Evolutionary conservation across 2,113 vertebrate genomes (phyloP).

Genomic region (Crotalus tigris): DNA sequence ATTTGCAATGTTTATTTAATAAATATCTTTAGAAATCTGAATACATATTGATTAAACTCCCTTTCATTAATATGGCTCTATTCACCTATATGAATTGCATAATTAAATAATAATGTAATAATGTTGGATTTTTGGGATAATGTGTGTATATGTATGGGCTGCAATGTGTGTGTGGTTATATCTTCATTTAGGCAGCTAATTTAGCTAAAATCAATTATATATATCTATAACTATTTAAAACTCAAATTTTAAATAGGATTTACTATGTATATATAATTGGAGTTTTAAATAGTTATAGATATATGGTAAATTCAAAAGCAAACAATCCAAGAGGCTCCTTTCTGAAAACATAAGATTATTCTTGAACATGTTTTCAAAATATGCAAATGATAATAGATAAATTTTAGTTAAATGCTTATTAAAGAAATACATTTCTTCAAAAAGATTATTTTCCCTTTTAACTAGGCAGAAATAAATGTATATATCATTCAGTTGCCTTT

Average conservation of each 20-base stretch:
- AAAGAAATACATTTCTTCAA: not conserved
- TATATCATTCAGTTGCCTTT: not conserved
- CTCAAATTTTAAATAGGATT: not conserved
- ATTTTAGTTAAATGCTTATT: constrained; percentile 28
- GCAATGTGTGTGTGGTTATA: not conserved
- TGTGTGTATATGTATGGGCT: not conserved
- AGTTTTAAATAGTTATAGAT: not conserved
- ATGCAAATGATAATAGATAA: constrained; percentile 4
- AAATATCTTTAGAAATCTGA: not conserved
- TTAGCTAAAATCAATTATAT: not conserved
- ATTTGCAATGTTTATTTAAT: constrained; percentile 4
- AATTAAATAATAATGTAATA: not conserved
- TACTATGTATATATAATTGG: not conserved
- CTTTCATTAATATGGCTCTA: not conserved
- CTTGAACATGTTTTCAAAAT: not conserved
- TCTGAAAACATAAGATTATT: not conserved
- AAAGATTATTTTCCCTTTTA: not conserved
- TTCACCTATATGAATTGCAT: not conserved
- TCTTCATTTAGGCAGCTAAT: not conserved
- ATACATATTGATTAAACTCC: not conserved
- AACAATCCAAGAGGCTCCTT: not conserved
- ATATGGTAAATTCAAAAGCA: not conserved
- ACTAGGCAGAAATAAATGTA: constrained; percentile 10
- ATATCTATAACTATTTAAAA: too few species aligned
- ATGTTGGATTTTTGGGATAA: not conserved